Base-by-base conservation (phyloP, 2,113 vertebrate genomes). In the Phrynocephalus versicolor region DNA sequence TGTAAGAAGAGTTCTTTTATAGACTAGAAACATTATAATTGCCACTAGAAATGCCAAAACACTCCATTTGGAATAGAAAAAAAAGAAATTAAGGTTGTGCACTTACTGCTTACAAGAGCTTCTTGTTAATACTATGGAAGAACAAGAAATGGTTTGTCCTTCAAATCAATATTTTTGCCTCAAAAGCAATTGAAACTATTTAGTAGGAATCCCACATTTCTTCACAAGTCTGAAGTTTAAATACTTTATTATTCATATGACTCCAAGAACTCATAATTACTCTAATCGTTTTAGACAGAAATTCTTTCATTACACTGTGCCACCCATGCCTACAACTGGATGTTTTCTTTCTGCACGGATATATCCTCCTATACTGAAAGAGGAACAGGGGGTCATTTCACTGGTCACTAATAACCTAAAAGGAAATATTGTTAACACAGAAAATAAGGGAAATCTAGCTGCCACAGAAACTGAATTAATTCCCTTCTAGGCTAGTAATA, bases 101-200 rank as follows among this genome's bases (percentile, higher is more conserved):
- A 75, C 6, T 16, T 74, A 45, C 23, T 76, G 6, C 41, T 33
- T 30, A 1, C 18, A 25, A 55, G 15, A 55, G 15, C 1, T n/a
- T 41, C 8, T 45, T 74, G 37, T 74, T 74, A 60, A 27, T 25
- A 25, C 27, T 73, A 25, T 16, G 45, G 1, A 72, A 41, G 3
- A 73, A 41, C 9, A 78, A 78, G 19, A 10, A 16, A 57, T 69
- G 37, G 21, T 21, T 62, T 64, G 27, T 14, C 35, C 70, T 60
- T 75, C 13, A 51, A 77, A 0, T 0, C 5, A 64, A 23, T 39
- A 23, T 60, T 79, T 79, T 41, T 62, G 64, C 73, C 81, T 65
- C 51, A 76, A 72, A 19, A 41, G 41, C 0, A 0, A 71, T 3
- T 51, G 10, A 39, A 30, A 35, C 3, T n/a, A 33, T 35, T 0